Percentiles rank a stretch among this genome's conserved stretches.
These are phyloP conservation scores for Epinephelus fuscoguttatus DNA, from an alignment of 2,113 vertebrate species.

Conservation along the genomic window DNA sequence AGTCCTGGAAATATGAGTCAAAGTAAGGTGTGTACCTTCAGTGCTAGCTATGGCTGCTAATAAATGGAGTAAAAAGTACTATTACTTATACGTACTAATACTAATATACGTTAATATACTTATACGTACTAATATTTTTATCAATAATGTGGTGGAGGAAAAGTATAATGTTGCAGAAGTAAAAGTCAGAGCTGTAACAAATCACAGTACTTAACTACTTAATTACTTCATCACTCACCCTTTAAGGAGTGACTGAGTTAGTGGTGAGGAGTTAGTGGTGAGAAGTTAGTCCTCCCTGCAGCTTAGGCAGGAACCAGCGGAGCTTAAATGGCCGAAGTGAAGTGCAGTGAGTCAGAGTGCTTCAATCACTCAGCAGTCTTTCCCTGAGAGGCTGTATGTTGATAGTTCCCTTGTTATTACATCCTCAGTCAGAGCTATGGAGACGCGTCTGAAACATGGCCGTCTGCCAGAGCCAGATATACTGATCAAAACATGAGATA, in stretches of 20 bases:
- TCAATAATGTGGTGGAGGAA: neutral
- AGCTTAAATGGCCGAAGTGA: conserved; percentile 82
- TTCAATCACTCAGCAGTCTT: conserved; percentile 83
- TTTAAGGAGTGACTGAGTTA: conserved; percentile 12
- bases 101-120: too few species aligned
- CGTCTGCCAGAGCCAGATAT: conserved; percentile 59
- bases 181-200: neutral
- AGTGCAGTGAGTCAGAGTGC: conserved; percentile 86
- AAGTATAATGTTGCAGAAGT: neutral
- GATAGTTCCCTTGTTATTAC: conserved; percentile 72
- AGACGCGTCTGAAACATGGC: conserved; percentile 60
- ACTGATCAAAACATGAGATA: conserved; percentile 33
- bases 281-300: conserved; percentile 55
- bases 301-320: conserved; percentile 68
- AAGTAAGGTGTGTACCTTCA: too few species aligned
- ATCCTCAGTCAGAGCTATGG: conserved; percentile 63
- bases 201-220: neutral
- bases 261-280: conserved; percentile 8
- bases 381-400: conserved; percentile 82
- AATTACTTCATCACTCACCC: neutral
- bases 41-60: neutral
- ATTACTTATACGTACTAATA: too few species aligned
- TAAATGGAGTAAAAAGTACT: too few species aligned
- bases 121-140: neutral
- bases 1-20: too few species aligned